Evolutionary conservation across 2,888 invertebrate genomes (phyloP).

Genomic region (Pterobdella sp.): DNA sequence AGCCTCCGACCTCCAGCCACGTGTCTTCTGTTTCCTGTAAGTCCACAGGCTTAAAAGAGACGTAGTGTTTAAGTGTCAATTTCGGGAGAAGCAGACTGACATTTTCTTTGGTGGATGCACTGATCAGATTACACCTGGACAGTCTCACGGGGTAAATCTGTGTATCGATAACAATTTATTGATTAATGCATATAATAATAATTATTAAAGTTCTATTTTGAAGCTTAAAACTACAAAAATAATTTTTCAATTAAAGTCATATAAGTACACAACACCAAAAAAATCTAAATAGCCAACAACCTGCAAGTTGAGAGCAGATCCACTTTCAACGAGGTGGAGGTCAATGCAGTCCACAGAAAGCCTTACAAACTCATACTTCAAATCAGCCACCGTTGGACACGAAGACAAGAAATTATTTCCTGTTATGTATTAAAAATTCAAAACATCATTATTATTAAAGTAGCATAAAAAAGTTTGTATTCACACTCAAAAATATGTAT

Average conservation of each 20-base stretch:
- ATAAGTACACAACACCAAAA: neutral
- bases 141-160: slow-evolving; percentile 80
- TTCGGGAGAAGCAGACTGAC: slow-evolving; percentile 75
- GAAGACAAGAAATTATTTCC: slow-evolving; percentile 57
- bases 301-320: slow-evolving; percentile 78
- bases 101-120: slow-evolving; percentile 78
- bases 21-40: slow-evolving; percentile 36
- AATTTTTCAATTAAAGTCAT: neutral
- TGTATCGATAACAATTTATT: slow-evolving; percentile 34
- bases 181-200: neutral
- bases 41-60: slow-evolving; percentile 54
- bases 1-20: slow-evolving; percentile 85
- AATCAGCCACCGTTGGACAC: slow-evolving; percentile 71
- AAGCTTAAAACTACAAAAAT: neutral
- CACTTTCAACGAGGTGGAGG: slow-evolving; percentile 79
- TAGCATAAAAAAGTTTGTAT: too few species aligned
- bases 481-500: too few species aligned
- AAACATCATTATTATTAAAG: too few species aligned
- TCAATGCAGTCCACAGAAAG: slow-evolving; percentile 58
- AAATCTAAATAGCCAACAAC: slow-evolving; percentile 46
- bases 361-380: slow-evolving; percentile 87
- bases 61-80: slow-evolving; percentile 63
- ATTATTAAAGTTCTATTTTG: neutral
- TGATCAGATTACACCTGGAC: slow-evolving; percentile 88
- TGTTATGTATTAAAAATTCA: too few species aligned